phyloP scores from a whole-genome alignment of 2,113 vertebrate species.

The Phainopepla nitens region DNA sequence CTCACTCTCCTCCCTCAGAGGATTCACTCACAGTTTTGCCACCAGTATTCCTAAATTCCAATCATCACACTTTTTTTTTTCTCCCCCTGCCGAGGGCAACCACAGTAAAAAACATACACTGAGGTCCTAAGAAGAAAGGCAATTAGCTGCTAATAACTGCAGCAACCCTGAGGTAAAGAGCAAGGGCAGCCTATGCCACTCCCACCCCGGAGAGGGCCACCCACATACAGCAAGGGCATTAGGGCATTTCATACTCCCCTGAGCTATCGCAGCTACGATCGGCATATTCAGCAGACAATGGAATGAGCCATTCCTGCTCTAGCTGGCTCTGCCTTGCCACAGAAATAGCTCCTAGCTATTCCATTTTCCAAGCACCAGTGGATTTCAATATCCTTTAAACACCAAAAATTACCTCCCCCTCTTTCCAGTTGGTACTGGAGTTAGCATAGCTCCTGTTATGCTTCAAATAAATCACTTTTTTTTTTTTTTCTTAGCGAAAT shows the following conservation, averaged over 20 bases:
- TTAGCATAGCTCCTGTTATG: neutral
- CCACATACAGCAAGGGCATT: neutral
- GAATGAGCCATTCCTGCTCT: neutral
- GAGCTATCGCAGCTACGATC: neutral
- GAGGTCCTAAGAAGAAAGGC: neutral
- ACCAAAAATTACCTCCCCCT: neutral
- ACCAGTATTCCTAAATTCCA: neutral
- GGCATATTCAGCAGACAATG: neutral
- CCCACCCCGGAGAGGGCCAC: neutral
- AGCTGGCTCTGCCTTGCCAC: neutral
- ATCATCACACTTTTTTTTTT: neutral
- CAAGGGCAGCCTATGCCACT: neutral
- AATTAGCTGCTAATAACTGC: neutral
- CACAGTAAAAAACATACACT: neutral
- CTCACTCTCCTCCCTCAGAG: neutral
- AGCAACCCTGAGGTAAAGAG: neutral
- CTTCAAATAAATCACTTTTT: neutral
- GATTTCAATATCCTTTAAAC: conserved; percentile 8
- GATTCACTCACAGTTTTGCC: neutral
- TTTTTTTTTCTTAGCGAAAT: neutral
- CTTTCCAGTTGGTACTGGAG: neutral
- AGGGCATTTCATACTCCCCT: neutral
- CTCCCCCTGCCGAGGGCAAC: neutral
- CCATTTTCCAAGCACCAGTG: neutral
- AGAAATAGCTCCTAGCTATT: conserved; percentile 19